Evolutionary conservation across 2,888 invertebrate genomes (phyloP), one percentile per base, ranked within the genome.

Genomic region (Acanthosoma haemorrhoidale): DNA sequence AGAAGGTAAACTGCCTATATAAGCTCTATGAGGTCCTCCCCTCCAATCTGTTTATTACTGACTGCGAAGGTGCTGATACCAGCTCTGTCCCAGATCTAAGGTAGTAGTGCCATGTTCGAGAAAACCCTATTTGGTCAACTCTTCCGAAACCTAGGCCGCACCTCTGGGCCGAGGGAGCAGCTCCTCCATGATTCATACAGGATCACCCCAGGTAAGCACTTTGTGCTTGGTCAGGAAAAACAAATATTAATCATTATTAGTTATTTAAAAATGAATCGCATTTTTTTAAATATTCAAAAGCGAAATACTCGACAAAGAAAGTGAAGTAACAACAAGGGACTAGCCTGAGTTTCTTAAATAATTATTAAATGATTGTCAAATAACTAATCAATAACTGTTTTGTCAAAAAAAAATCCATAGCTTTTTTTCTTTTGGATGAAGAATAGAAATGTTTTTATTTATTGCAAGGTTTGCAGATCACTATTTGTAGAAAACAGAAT

Each of bases 31-130:
- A 4, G 4, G 2, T 4, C 1, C 21, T 51, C 51, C 51, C 51
- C 25, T n/a, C 51, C 25, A n/a, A 5, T 3, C n/a, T n/a, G 4
- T 25, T n/a, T 51, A 21, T 51, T 51, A 25, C n/a, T 51, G 51
- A 6, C 51, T n/a, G 51, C 51, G 2, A 25, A 51, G 25, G 25
- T 51, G 51, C 51, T 51, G 51, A 51, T 51, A 51, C 4, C 6
- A n/a, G 25, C 29, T 51, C 51, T 51, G 51, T 51, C 51, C 51
- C 51, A 51, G 25, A 51, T 51, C 51, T n/a, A n/a, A n/a, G n/a
- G n/a, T 25, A 6, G n/a, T n/a, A 51, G 51, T 11, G 51, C 60
- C 16, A 60, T 60, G 60, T 60, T 60, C 60, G 60, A 60, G 60
- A 60, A 60, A 60, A 60, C 60, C n/a, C 60, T 60, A 4, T 36